Base-by-base conservation (phyloP, 2,797 vertebrate genomes). In the Etheostoma perlongum region DNA sequence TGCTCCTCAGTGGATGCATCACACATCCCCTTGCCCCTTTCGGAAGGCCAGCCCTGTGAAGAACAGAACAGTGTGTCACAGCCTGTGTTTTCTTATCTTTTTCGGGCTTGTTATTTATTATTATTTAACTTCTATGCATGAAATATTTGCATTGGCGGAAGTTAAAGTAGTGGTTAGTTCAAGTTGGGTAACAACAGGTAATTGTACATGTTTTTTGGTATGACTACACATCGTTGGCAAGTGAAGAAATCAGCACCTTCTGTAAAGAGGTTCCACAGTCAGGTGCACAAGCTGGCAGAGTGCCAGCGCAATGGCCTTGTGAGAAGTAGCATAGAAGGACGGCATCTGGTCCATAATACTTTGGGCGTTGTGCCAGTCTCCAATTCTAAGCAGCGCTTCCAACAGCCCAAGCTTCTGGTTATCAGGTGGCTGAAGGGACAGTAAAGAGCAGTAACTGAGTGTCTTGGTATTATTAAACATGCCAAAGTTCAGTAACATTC, bases 281-380 rank as follows among this genome's bases (percentile, higher is more conserved):
- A 97, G 94, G 48, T 99, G 98, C 59, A 99, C 95, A 11, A 99
- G 96, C 88, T 95, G 97, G 92, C 98, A 99, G 76, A 99, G 96
- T 10, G 98, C 97, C 85, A 99, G 67, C 0, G 98, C 98, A 25
- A 99, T 99, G 69, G 97, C 92, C 92, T 97, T 99, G 91, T 99
- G 98, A 53, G 98, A 98, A 79, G 97, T 95, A 63, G 97, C 96
- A 67, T 99, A 99, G 86, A 97, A 99, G 0, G 96, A 94, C 78
- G 98, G 98, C 97, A 99, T 97, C 94, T 99, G 98, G 92, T 99
- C 97, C 97, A 99, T 99, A 88, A 99, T 97, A 79, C 94, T 97
- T 83, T 98, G 97, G 23, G 98, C 97, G 14, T 99, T 97, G 54
- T 97, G 97, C 98, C 98, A 99, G 88, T 99, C 98, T 68, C 98